Evolutionary conservation across 2,797 vertebrate genomes (phyloP), one percentile per base, ranked within the genome.

Genomic region (Pseudomugil gertrudae): DNA sequence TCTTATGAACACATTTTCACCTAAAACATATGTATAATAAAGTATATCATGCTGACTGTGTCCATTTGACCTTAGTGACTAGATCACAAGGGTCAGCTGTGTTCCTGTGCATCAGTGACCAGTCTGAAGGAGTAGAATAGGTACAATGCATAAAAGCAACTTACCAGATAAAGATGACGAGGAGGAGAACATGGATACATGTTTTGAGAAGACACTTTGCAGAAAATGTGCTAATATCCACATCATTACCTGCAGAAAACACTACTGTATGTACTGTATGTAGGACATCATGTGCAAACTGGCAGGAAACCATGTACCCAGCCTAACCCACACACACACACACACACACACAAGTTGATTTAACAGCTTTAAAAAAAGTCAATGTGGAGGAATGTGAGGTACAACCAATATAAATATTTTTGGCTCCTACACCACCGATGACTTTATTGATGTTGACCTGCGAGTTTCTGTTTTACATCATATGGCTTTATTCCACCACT

Each of bases 371-470:
- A 10, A 43, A 51, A 27, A 48, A 51, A 51, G 48, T 50, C 48
- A 26, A 32, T 63, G 30, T 48, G 47, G 53, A 63, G 32, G 50
- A 69, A 23, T 33, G 26, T 0, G 21, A 32, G 9, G 50, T 57
- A 13, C n/a, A 36, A 66, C 11, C 38, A 21, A 57, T 66, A 66
- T 58, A 19, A 26, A 36, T 56, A 30, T 38, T 51, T 14, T 4
- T 19, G 19, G 17, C 43, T 29, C n/a, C 19, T 43, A 21, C 53
- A 38, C 29, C 43, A 32, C 15, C 48, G 21, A 6, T 9, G 11
- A 47, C 30, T 21, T 57, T 48, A 27, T 32, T 26, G 48, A 15
- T 55, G 50, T 32, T 59, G 24, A 62, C n/a, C 58, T 66, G 9
- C 23, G 7, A 36, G 52, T 45, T 27, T 8, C 6, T 1, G 23